phyloP scores from a whole-genome alignment of 2,888 invertebrate species.

The Epinotia ramella region DNA sequence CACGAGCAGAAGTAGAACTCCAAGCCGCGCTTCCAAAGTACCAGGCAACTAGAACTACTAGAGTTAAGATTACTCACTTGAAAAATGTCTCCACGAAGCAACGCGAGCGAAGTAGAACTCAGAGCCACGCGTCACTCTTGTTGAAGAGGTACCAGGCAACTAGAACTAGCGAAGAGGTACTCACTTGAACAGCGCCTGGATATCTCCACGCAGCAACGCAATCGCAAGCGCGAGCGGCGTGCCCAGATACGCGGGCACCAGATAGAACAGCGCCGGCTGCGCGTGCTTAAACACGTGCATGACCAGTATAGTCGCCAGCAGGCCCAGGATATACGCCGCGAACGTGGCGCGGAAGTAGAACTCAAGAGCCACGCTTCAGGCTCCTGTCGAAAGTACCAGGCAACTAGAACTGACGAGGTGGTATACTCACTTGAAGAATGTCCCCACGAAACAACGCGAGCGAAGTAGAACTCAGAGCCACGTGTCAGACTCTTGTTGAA shows the following conservation, averaged over 20 bases:
- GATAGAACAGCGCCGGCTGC: conserved; percentile 98
- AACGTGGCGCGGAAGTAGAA: conserved; percentile 96
- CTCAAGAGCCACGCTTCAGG: conserved; percentile 80
- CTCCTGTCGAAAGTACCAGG: not conserved
- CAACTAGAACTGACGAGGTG: not conserved
- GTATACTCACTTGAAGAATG: not conserved
- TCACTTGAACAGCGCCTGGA: conserved; percentile 95
- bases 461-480: too few species aligned
- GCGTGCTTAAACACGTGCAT: conserved; percentile 99
- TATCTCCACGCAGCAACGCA: conserved; percentile 93
- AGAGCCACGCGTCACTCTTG: conserved; percentile 67
- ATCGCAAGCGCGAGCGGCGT: conserved; percentile 95
- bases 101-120: not conserved
- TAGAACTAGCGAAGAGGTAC: conserved; percentile 64
- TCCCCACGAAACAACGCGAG: conserved; percentile 35
- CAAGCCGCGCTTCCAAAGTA: not conserved
- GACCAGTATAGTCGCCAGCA: conserved; percentile 97
- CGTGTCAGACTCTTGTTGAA: conserved; percentile 67
- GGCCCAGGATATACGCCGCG: conserved; percentile 96
- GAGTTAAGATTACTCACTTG: not conserved
- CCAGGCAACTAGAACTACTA: not conserved
- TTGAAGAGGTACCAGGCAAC: not conserved
- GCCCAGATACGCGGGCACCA: conserved; percentile 98
- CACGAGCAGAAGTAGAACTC: too few species aligned
- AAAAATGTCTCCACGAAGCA: conserved; percentile 36